Evolutionary conservation across 2,797 vertebrate species (phyloP).

Genomic region (Takifugu rubripes): DNA sequence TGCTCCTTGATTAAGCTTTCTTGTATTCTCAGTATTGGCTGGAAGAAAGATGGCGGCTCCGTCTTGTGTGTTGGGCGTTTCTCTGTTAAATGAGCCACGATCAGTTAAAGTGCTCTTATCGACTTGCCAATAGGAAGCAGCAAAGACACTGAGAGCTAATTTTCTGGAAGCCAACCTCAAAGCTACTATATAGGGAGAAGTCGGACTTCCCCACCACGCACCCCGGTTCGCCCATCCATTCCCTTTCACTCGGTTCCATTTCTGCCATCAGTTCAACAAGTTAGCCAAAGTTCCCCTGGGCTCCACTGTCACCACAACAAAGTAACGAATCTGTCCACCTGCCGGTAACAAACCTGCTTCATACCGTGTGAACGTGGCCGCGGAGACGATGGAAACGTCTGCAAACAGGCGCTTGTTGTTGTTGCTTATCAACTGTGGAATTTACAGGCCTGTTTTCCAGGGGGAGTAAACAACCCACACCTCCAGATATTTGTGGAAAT

Average conservation of each 20-base stretch:
- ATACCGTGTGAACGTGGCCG: slow-evolving; percentile 20
- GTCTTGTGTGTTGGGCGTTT: slow-evolving; percentile 59
- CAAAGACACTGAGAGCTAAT: slow-evolving; percentile 50
- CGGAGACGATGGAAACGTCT: slow-evolving; percentile 22
- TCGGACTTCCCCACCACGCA: slow-evolving; percentile 24
- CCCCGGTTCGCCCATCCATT: not conserved
- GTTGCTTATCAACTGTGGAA: slow-evolving; percentile 51
- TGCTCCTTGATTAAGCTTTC: slow-evolving; percentile 43
- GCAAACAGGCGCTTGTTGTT: slow-evolving; percentile 36
- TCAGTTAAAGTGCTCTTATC: slow-evolving; percentile 59
- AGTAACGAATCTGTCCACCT: slow-evolving; percentile 30
- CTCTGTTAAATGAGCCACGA: slow-evolving; percentile 69
- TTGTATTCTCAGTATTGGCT: slow-evolving; percentile 40
- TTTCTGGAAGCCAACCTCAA: slow-evolving; percentile 62
- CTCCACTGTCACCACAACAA: slow-evolving; percentile 26
- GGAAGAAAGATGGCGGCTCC: slow-evolving; percentile 27
- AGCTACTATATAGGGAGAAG: slow-evolving; percentile 53
- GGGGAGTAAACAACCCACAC: slow-evolving; percentile 35
- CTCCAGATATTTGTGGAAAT: slow-evolving; percentile 21
- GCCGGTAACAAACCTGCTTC: slow-evolving; percentile 32
- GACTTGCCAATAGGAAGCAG: slow-evolving; percentile 50
- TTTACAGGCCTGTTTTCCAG: slow-evolving; percentile 45
- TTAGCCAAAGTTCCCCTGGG: slow-evolving; percentile 33
- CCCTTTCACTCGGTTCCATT: slow-evolving; percentile 2
- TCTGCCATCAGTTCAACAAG: slow-evolving; percentile 18